Evolutionary conservation across 2,888 invertebrate genomes (phyloP).

Genomic region (Sthenelais limicola): DNA sequence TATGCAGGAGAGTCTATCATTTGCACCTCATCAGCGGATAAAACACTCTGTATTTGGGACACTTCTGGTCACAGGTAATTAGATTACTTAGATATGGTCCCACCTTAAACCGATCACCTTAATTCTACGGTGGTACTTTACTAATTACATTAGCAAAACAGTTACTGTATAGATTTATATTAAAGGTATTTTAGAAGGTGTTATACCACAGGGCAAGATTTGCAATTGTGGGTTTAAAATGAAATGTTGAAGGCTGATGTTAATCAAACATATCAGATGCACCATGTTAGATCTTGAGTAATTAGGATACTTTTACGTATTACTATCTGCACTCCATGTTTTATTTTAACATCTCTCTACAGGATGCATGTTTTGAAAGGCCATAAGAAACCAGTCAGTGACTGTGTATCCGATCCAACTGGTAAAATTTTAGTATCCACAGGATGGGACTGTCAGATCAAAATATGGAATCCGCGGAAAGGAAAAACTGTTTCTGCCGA

Average conservation of each 20-base stretch:
- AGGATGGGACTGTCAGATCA: conserved; percentile 69
- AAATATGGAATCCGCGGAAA: conserved; percentile 64
- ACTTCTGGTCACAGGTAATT: conserved; percentile 66
- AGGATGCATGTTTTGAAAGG: conserved; percentile 64
- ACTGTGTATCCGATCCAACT: conserved; percentile 59
- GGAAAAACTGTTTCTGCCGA: conserved; percentile 52
- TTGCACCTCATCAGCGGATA: conserved; percentile 68
- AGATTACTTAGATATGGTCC: background rate
- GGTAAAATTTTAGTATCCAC: conserved; percentile 67
- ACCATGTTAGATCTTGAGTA: too few species aligned
- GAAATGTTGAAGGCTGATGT: too few species aligned
- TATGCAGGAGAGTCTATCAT: conserved; percentile 63
- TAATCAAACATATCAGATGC: too few species aligned
- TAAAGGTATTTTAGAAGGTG: too few species aligned
- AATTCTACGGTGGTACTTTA: too few species aligned
- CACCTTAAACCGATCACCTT: too few species aligned
- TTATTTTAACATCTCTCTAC: background rate
- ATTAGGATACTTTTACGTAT: too few species aligned
- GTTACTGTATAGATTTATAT: too few species aligned
- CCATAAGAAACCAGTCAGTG: conserved; percentile 65
- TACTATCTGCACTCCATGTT: too few species aligned
- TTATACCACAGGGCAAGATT: too few species aligned
- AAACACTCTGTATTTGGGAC: conserved; percentile 68
- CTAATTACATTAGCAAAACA: too few species aligned
- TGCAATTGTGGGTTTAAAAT: too few species aligned